Evolutionary conservation across 2,113 vertebrate genomes (phyloP).

Genomic region (Gyps fulvus): DNA sequence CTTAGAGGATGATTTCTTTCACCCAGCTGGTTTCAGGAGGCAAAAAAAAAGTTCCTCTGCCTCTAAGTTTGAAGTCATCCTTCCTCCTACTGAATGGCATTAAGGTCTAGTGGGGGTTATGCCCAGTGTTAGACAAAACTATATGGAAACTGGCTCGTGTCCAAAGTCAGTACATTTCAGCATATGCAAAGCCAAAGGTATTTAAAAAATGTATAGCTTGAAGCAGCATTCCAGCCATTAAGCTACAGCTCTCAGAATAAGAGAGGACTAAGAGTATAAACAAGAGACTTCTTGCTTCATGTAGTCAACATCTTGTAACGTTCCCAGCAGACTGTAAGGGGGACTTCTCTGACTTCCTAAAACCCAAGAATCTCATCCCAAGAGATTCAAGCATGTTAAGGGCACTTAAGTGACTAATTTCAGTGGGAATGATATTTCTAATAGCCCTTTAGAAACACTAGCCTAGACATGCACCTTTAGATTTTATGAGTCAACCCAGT

Average conservation of each 20-base stretch:
- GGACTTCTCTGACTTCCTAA: not conserved
- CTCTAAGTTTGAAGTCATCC: not conserved
- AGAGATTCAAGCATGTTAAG: not conserved
- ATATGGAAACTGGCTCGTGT: rapidly evolving
- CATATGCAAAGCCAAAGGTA: not conserved
- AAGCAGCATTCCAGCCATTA: not conserved
- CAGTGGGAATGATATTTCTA: not conserved
- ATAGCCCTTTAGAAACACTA: not conserved
- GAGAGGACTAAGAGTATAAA: not conserved
- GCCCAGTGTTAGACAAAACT: not conserved
- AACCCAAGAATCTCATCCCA: not conserved
- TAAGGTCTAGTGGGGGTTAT: not conserved
- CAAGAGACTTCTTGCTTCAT: not conserved
- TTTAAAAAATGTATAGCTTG: not conserved
- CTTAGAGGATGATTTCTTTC: not conserved
- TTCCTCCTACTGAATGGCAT: not conserved
- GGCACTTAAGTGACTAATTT: not conserved
- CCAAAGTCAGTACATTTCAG: not conserved
- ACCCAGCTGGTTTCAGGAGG: not conserved
- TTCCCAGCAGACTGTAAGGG: not conserved
- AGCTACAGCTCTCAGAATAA: not conserved
- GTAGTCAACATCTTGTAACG: not conserved
- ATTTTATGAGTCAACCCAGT: not conserved
- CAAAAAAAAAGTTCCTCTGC: not conserved
- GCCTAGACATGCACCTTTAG: not conserved